Base-by-base conservation (phyloP, 1,140 invertebrate genomes). In the Aphis gossypii region DNA sequence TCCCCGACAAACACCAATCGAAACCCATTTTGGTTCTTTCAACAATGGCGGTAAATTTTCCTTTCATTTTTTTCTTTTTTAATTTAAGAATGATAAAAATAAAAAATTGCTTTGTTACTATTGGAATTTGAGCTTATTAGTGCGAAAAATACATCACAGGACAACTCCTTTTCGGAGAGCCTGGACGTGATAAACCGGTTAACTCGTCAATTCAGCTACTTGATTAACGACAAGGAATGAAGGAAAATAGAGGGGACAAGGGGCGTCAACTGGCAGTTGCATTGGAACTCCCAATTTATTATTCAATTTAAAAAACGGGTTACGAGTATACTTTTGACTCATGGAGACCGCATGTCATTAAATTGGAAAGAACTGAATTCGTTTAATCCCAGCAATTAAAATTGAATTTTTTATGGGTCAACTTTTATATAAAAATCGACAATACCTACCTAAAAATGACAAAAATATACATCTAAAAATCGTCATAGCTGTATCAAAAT, bases 221-320 rank as follows among this genome's bases (percentile, higher is more conserved):
- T 93, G 92, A 93, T 93, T 93, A 93, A 93, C 35, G 93, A 94
- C 76, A 46, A 11, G 21, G 48, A 51, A 60, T 23, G 38, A 44
- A 48, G 38, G 30, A 68, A 60, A 68, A 35, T 18, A 41, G 60
- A 48, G 89, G 48, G 51, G 86, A 51, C 83, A 87, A 88, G 92
- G 92, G 46, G 60, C 86, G n/a, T 93, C 60, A 76, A 90, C 93
- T 82, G 86, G 86, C 93, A 68, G 93, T 54, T 89, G 56, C 48
- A 93, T 93, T 35, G 82, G 82, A 84, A 56, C 92, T 86, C 92
- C 46, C 92, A 93, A 93, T 93, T 93, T 93, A 93, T 93, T 93
- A 84, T 93, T 93, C 92, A 93, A 93, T 93, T 90, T 86, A 93
- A 93, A 92, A 93, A 93, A 93, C 92, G 82, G 92, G 92, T 93